phyloP scores from a whole-genome alignment of 1,140 invertebrate genomes.

The Drosophila murphyi region DNA sequence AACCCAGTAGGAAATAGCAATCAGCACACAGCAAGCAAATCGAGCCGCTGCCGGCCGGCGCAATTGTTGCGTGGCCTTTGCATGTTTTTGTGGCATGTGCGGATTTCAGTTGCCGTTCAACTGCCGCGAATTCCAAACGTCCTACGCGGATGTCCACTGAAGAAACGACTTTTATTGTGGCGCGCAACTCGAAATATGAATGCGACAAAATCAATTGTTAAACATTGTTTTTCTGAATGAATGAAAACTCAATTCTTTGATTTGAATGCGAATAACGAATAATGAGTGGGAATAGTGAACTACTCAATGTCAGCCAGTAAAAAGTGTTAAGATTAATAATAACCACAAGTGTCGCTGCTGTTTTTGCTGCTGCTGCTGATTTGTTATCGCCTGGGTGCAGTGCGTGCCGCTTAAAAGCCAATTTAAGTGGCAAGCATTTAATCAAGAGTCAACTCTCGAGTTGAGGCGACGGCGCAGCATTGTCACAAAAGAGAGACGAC shows the following conservation, averaged over 20 bases:
- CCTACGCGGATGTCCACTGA: conserved; percentile 32
- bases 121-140: conserved; percentile 70
- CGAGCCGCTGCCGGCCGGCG: conserved; percentile 44
- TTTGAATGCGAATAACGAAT: neutral
- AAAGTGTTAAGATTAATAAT: neutral
- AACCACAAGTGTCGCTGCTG: conserved; percentile 1
- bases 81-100: conserved; percentile 55
- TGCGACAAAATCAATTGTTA: neutral
- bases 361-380: conserved; percentile 15
- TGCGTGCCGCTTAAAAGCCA: conserved; percentile 59
- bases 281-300: neutral
- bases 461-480: conserved; percentile 20
- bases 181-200: conserved; percentile 16
- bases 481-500: conserved; percentile 30
- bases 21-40: neutral
- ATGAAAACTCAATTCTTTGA: neutral
- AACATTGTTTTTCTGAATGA: neutral
- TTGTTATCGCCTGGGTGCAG: conserved; percentile 58
- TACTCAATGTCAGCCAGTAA: neutral
- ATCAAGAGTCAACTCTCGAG: conserved; percentile 56
- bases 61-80: conserved; percentile 64
- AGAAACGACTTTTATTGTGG: conserved; percentile 1
- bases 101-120: conserved; percentile 71
- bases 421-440: conserved; percentile 72
- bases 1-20: conserved; percentile 32